Evolutionary conservation across 2,113 vertebrate species (phyloP), one percentile per base, ranked within the genome.

Genomic region (Aleadryas rufinucha): DNA sequence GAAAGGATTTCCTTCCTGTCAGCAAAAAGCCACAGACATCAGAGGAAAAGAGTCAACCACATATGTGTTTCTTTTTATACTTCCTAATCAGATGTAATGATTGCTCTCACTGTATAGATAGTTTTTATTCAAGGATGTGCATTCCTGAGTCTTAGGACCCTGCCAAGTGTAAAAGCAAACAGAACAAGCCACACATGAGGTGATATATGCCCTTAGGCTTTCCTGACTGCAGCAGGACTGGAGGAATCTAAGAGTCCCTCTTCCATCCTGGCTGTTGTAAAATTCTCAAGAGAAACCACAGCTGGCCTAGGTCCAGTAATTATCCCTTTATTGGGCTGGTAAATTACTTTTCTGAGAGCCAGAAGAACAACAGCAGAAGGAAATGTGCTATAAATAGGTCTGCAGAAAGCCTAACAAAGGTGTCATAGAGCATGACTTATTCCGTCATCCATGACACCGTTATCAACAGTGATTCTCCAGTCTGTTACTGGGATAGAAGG

Each of bases 61-160:
- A 96, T 96, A 60, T 92, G 93, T 94, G 78, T 75, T 96, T 96
- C 84, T 93, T 96, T 95, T 87, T 92, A 86, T 95, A 70, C 76
- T 93, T 95, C 84, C 91, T 96, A 96, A 95, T 97, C 96, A 96
- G 96, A 97, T 96, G 89, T 96, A 97, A 96, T 5, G 31, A 96
- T 95, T 96, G 60, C 87, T 96, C 94, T 94, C 50, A 77, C 65
- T 84, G 69, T 61, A 95, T 90, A 93, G 95, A 91, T 87, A 97
- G 72, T 64, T 95, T 94, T 94, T 74, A 82, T 89, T 92, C 87
- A 83, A 94, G 83, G 85, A 96, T 90, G 89, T 94, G 72, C 91
- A 96, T 96, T 95, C 94, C 94, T 83, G 79, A 84, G 77, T 77
- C 85, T 92, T 90, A 90, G 47, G 70, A 93, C 61, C 42, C 77